phyloP scores from a whole-genome alignment of 2,888 invertebrate genomes.

The Leptogaster cylindrica region DNA sequence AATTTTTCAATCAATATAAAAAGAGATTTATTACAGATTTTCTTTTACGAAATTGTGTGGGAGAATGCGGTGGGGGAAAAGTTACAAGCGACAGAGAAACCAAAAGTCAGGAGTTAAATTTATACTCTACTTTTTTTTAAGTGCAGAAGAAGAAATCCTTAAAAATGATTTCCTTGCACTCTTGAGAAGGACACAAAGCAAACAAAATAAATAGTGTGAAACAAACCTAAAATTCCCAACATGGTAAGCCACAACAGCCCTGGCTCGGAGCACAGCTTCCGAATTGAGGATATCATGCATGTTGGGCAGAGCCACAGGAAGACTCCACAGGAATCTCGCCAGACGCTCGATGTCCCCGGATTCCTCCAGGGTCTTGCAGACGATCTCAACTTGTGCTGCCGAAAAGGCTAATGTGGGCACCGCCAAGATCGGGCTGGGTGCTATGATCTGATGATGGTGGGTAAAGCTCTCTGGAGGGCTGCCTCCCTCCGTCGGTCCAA shows the following conservation, averaged over 20 bases:
- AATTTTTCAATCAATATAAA: too few relatives aligned
- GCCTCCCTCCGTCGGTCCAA: slow-evolving; percentile 63
- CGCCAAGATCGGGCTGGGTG: slow-evolving; percentile 83
- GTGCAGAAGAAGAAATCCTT: background rate
- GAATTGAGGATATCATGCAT: slow-evolving; percentile 81
- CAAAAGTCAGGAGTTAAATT: too few relatives aligned
- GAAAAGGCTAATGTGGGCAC: slow-evolving; percentile 84
- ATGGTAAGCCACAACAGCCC: slow-evolving; percentile 89
- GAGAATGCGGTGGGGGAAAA: too few relatives aligned
- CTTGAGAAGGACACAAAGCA: too few relatives aligned
- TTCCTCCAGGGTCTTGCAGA: slow-evolving; percentile 95
- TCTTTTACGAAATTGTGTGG: too few relatives aligned
- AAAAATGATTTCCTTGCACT: too few relatives aligned
- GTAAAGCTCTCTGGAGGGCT: slow-evolving; percentile 62
- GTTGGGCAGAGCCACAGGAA: slow-evolving; percentile 90
- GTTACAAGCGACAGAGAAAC: too few relatives aligned
- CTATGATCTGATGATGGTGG: slow-evolving; percentile 65
- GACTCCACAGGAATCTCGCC: slow-evolving; percentile 86
- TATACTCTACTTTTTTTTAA: too few relatives aligned
- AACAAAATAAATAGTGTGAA: too few relatives aligned
- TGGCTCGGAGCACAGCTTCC: slow-evolving; percentile 83
- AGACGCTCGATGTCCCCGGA: slow-evolving; percentile 89
- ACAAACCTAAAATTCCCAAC: slow-evolving; percentile 77
- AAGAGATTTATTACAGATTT: too few relatives aligned
- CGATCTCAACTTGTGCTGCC: slow-evolving; percentile 81